Evolutionary conservation across 2,797 vertebrate species (phyloP).

Genomic region (Sarcophilus harrisii): DNA sequence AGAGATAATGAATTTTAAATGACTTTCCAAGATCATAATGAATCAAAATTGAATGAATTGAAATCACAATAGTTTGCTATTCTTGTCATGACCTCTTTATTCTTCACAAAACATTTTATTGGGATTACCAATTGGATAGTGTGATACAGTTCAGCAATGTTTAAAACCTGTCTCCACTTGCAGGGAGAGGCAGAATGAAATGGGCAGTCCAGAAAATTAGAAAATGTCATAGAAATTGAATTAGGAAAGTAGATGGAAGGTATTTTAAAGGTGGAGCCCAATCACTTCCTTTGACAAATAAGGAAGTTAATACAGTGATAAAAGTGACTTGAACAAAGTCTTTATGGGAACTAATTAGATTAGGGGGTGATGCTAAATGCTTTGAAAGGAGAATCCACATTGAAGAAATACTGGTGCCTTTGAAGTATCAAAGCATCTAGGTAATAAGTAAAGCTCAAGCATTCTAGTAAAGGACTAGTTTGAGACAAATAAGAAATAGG

Average conservation of each 20-base stretch:
- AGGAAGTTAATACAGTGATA: neutral
- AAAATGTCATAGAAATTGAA: neutral
- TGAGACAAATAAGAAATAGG: neutral
- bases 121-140: neutral
- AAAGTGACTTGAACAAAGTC: neutral
- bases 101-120: neutral
- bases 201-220: neutral
- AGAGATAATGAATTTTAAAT: neutral
- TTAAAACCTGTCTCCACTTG: neutral
- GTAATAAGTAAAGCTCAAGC: neutral
- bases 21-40: fast-evolving
- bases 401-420: neutral
- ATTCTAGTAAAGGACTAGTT: neutral
- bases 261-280: neutral
- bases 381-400: neutral
- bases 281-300: neutral
- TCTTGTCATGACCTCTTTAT: fast-evolving
- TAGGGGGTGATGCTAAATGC: neutral
- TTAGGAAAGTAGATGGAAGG: neutral
- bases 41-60: neutral
- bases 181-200: neutral
- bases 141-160: neutral
- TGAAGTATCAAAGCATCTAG: neutral
- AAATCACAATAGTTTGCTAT: neutral
- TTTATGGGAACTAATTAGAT: neutral